These are phyloP conservation scores for Paracanthobrama guichenoti DNA, from an alignment of 2,113 vertebrate genomes.

Conservation along the genomic window DNA sequence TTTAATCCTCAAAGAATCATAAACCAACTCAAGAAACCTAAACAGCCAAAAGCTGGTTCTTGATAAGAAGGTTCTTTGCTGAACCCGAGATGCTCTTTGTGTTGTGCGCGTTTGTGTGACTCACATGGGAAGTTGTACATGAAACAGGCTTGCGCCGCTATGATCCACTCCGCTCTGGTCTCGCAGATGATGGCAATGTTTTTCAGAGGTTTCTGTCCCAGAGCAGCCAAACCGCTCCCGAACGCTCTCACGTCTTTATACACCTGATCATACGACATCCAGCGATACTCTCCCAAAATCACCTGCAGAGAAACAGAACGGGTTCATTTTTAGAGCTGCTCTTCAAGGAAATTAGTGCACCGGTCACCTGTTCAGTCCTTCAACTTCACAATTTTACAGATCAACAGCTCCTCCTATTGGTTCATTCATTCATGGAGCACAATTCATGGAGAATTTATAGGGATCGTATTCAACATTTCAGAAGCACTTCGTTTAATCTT, in stretches of 20 bases:
- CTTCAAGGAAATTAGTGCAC: too few species aligned
- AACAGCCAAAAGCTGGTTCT: too few species aligned
- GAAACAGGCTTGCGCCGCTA: slow-evolving; percentile 90
- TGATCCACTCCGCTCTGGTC: slow-evolving; percentile 93
- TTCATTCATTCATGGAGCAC: too few species aligned
- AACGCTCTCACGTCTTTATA: slow-evolving; percentile 78
- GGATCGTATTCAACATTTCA: neutral
- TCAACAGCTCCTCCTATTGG: slow-evolving; percentile 31
- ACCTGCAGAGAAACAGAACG: slow-evolving; percentile 74
- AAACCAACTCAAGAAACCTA: too few species aligned
- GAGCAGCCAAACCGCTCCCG: slow-evolving; percentile 83
- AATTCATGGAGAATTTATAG: neutral
- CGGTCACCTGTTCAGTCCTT: neutral
- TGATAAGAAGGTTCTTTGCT: too few species aligned
- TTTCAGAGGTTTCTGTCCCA: slow-evolving; percentile 86
- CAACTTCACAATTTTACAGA: neutral
- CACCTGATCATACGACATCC: slow-evolving; percentile 86
- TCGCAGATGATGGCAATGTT: slow-evolving; percentile 97
- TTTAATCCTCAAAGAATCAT: too few species aligned
- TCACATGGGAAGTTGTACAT: slow-evolving; percentile 91
- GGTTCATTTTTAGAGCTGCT: too few species aligned
- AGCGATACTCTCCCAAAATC: slow-evolving; percentile 88
- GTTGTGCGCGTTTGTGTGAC: slow-evolving; percentile 60
- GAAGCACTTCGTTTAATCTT: neutral
- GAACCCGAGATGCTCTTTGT: too few species aligned